phyloP scores from a whole-genome alignment of 2,888 invertebrate species.

The Hyles lineata region DNA sequence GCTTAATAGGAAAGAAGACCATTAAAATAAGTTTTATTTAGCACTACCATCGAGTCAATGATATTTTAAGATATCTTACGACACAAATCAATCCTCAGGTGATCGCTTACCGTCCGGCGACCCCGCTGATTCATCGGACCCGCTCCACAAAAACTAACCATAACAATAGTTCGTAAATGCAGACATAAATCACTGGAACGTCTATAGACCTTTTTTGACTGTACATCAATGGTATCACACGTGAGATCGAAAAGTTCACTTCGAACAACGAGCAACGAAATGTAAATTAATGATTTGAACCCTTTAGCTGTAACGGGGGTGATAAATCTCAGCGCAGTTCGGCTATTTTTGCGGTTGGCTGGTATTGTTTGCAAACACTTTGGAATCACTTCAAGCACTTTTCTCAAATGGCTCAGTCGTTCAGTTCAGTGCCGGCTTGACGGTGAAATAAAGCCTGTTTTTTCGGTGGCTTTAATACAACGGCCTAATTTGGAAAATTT shows the following conservation, averaged over 20 bases:
- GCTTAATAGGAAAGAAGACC: too few species aligned
- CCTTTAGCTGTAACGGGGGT: conserved; percentile 10
- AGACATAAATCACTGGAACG: background rate
- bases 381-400: conserved; percentile 6
- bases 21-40: too few species aligned
- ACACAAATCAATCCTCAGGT: too few species aligned
- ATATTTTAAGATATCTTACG: too few species aligned
- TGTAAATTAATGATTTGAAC: conserved; percentile 26
- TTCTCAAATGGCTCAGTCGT: background rate
- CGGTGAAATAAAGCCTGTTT: background rate
- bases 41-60: too few species aligned
- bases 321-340: conserved; percentile 12
- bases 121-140: too few species aligned
- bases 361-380: conserved; percentile 16
- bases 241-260: conserved; percentile 14
- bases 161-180: conserved; percentile 3
- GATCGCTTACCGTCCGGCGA: too few species aligned
- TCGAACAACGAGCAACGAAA: conserved; percentile 14
- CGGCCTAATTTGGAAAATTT: too few species aligned
- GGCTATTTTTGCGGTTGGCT: conserved; percentile 12
- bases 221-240: conserved; percentile 2
- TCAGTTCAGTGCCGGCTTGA: background rate
- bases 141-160: background rate
- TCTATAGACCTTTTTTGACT: background rate
- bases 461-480: too few species aligned